Evolutionary conservation across 2,888 invertebrate genomes (phyloP), one percentile per base, ranked within the genome.

Genomic region (Parapristionchus giblindavisi): DNA sequence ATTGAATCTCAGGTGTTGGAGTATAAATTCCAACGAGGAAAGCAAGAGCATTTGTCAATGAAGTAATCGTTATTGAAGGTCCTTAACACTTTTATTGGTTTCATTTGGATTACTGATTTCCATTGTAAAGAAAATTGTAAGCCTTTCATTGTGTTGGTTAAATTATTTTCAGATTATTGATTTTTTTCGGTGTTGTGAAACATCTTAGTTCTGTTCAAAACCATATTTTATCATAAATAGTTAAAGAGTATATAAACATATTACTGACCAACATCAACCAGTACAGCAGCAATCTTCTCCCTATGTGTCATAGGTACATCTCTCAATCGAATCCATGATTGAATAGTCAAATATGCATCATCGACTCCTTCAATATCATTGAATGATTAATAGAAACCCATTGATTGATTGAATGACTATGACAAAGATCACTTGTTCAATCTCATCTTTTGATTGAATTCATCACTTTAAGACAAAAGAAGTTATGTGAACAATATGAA

Each of bases 51-150:
- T 95, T 94, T 0, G 95, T 95, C 77, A 95, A 92, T 0, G 94
- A 95, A 0, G 95, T 96, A 82, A 96, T 95, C 43, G 95, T 94
- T 79, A 96, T 95, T 11, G 95, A 95, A 27, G 95, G 95, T n/a
- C 83, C 75, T 66, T n/a, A n/a, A n/a, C n/a, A n/a, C n/a, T n/a
- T n/a, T n/a, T n/a, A n/a, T n/a, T n/a, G n/a, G n/a, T n/a, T n/a
- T n/a, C n/a, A n/a, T n/a, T n/a, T n/a, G n/a, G n/a, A n/a, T n/a
- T n/a, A n/a, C n/a, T n/a, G n/a, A n/a, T n/a, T n/a, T n/a, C n/a
- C n/a, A n/a, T n/a, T n/a, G 70, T 24, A n/a, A 52, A 5, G 60
- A 2, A 3, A 34, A 32, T 21, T 56, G 1, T 17, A 34, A 21
- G 14, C 11, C 27, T 4, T 32, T 29, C 1, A 32, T 60, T 21